Percentiles rank a stretch among this genome's conserved stretches.
These are phyloP conservation scores for Tetrao urogallus DNA, from an alignment of 2,113 vertebrate genomes.

Conservation along the genomic window DNA sequence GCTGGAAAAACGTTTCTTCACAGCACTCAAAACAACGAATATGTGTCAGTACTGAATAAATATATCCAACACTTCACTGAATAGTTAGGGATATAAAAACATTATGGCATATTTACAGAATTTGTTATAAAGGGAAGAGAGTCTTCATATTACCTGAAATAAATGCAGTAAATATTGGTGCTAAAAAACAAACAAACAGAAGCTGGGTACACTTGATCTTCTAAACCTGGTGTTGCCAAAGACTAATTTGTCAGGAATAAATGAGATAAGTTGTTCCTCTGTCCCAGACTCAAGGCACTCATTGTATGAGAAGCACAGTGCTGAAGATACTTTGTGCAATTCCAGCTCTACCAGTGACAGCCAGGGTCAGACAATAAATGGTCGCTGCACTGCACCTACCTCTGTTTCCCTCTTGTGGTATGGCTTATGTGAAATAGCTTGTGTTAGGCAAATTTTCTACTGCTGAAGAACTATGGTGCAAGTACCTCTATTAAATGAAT, in stretches of 20 bases:
- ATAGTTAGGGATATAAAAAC: neutral
- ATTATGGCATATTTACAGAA: neutral
- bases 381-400: neutral
- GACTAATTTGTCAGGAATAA: neutral
- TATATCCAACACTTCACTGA: neutral
- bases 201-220: neutral
- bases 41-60: fast-evolving
- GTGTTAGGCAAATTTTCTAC: neutral
- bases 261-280: neutral
- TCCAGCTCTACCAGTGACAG: neutral
- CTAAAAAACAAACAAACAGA: neutral
- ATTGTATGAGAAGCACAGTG: neutral
- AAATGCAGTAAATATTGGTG: neutral
- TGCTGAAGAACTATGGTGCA: neutral
- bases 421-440: neutral
- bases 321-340: neutral
- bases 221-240: neutral
- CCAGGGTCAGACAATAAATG: neutral
- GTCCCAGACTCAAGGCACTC: neutral
- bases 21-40: neutral
- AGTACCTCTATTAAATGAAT: neutral
- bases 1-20: neutral
- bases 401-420: neutral
- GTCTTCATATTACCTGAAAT: neutral
- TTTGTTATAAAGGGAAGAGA: neutral